Conservation (phyloP, 2,888 invertebrate species). For the Kryphioiulus occultus region DNA sequence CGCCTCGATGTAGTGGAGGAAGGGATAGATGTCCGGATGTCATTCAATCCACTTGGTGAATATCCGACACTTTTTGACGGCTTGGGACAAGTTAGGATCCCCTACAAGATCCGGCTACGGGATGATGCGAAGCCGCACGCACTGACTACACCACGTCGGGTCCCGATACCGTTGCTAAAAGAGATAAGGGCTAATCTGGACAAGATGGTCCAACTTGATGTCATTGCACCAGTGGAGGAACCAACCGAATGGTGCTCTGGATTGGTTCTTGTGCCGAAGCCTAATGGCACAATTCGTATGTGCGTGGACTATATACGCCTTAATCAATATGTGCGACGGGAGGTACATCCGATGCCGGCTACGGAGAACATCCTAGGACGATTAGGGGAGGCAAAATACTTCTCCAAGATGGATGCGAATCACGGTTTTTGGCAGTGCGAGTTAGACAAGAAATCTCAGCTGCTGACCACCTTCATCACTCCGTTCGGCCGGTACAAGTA, state of each 20-base stretch:
- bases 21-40: neutral
- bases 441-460: neutral
- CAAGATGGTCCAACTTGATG: neutral
- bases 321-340: neutral
- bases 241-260: neutral
- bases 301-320: neutral
- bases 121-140: neutral
- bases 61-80: neutral
- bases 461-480: neutral
- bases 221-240: neutral
- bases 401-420: constrained; percentile 46
- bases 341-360: neutral
- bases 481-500: constrained; percentile 37
- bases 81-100: neutral
- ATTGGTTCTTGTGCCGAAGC: neutral
- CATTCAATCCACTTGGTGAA: neutral
- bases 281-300: neutral
- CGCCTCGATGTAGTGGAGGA: too few relatives aligned
- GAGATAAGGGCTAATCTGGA: neutral
- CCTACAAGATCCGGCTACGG: neutral
- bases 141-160: neutral
- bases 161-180: neutral
- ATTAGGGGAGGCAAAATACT: constrained; percentile 27
- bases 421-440: neutral
- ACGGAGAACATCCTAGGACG: constrained; percentile 48